Evolutionary conservation across 2,888 invertebrate genomes (phyloP), one percentile per base, ranked within the genome.

Genomic region (Dasypogon diadema): DNA sequence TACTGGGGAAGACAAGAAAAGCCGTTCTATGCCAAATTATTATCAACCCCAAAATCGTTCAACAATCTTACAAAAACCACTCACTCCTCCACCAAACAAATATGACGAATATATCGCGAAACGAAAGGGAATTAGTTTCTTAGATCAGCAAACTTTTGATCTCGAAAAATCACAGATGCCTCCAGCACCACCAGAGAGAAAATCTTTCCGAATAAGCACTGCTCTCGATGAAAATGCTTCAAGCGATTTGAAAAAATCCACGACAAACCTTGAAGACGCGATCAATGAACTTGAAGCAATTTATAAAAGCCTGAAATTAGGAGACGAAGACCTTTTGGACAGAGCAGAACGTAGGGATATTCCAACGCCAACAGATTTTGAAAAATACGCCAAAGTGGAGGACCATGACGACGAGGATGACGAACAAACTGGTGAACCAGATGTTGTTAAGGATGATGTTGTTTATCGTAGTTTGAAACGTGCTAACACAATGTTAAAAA

Each of bases 201-300:
- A 85, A 34, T 80, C 78, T 18, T 80, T 80, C 48, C 81, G 81
- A 21, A 79, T 80, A 37, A 81, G 81, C 75, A 65, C 81, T 16
- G 26, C 65, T 24, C 5, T 22, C 83, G 87, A 87, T 80, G 87
- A 83, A 14, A 76, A 77, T 73, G 4, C 68, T 2, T 3, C 54
- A 8, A 4, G 16, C 14, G 51, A 48, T 10, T 21, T 30, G 16
- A 88, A 90, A 80, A 93, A 92, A 84, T 93, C 93, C 2, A 91
- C 91, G 14, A 95, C 91, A 14, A 95, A 95, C 84, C 88, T 95
- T 46, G 95, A 95, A 83, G 95, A 96, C 82, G 96, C 96, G 72
- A 88, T 97, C 22, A 92, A 92, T 81, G 97, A 97, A 85, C 85
- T 97, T 74, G 96, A 97, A 87, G 93, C 93, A n/a, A 96, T 97